A percentile compares a stretch with the other conserved stretches of the same genome.
Conservation (phyloP, 2,888 invertebrate genomes). For the Nymphalis urticae region DNA sequence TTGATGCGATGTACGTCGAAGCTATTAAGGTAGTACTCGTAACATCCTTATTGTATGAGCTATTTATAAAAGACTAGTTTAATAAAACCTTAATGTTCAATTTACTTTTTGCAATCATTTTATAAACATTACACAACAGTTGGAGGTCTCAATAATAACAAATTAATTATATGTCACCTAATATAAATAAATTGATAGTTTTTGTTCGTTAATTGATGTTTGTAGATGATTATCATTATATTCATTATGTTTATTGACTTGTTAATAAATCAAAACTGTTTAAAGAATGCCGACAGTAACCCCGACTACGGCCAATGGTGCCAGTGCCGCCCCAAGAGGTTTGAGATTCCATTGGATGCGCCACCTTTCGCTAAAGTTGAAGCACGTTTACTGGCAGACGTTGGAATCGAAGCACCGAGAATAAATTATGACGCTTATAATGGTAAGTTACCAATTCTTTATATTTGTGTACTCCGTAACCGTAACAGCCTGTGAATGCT, state of each 20-base stretch:
- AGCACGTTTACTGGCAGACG: conserved; percentile 85
- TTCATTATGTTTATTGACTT: too few relatives aligned
- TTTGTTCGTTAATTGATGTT: too few relatives aligned
- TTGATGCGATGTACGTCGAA: conserved; percentile 92
- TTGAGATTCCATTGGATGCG: conserved; percentile 84
- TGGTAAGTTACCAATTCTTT: conserved; percentile 53
- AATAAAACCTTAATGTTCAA: too few relatives aligned
- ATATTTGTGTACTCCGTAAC: conserved; percentile 3
- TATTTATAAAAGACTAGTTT: too few relatives aligned
- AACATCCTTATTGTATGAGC: too few relatives aligned
- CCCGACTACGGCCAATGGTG: conserved; percentile 89
- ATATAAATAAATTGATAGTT: too few relatives aligned
- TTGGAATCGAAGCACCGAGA: conserved; percentile 92
- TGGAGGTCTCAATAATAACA: too few relatives aligned
- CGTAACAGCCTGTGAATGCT: too few relatives aligned
- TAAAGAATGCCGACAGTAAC: conserved; percentile 84
- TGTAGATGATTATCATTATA: too few relatives aligned
- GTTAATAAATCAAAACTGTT: neutral
- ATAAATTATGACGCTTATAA: conserved; percentile 86
- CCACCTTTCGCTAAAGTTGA: conserved; percentile 77
- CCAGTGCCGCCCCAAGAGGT: conserved; percentile 87
- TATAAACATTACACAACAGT: too few relatives aligned
- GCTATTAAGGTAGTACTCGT: conserved; percentile 84
- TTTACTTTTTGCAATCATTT: too few relatives aligned
- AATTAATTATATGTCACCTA: too few relatives aligned